Evolutionary conservation across 2,113 vertebrate species (phyloP), one percentile per base, ranked within the genome.

Genomic region (Pseudopipra pipra): DNA sequence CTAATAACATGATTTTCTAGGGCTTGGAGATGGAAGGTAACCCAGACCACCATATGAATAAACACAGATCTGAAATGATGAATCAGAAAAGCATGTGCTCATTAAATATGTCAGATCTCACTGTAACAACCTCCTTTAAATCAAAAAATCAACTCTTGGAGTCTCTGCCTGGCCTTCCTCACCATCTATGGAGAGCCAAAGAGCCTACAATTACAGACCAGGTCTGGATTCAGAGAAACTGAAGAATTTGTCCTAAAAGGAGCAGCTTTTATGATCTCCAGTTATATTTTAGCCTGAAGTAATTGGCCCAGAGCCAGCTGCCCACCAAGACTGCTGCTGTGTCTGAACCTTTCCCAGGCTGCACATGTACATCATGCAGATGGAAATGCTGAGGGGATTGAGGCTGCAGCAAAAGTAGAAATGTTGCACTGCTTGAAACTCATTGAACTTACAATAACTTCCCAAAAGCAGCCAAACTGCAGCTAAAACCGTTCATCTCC

Each of bases 281-380:
- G 58, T 28, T 31, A 12, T 11, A 41, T 44, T 81, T 71, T 51
- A 66, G 17, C 39, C n/a, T 41, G 3, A 33, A 24, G 25, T n/a
- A 37, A 59, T 83, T 58, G 16, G 49, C 44, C 27, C 55, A 43
- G 41, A 80, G 8, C 35, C 74, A 68, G 46, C 72, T 61, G 62
- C 54, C 28, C 49, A 82, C 46, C 5, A 11, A 43, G 56, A 35
- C 28, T 49, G 35, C 46, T 35, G 46, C 59, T 59, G 14, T 4
- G 27, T 28, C 68, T 93, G 56, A 72, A 71, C n/a, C 28, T 56
- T 87, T 51, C 41, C 33, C 35, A 58, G 59, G 43, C 27, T 65
- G 52, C 35, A n/a, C 19, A 4, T 0, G 0, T 24, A 22, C 55
- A 27, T 46, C 0, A 0, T 52, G 72, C 78, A 82, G 73, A 39